A percentile compares a stretch with the other conserved stretches of the same genome.
These are phyloP conservation scores for Conops quadrifasciatus DNA, from an alignment of 2,888 invertebrate genomes.

Conservation along the genomic window DNA sequence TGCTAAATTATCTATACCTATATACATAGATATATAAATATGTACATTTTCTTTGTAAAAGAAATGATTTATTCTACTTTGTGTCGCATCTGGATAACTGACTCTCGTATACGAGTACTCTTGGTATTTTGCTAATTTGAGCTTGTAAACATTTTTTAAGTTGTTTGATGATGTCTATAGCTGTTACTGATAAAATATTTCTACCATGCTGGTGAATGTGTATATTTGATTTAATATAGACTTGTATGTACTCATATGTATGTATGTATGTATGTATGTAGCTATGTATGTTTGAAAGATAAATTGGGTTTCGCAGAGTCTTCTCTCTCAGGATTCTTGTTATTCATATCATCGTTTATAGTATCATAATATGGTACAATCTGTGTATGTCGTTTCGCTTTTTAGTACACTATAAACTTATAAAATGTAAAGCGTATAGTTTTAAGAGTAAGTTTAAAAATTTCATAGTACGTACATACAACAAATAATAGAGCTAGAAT, in stretches of 20 bases:
- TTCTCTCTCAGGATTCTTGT: constrained; percentile 6
- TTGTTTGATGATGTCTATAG: constrained; percentile 1
- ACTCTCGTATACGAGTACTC: no score
- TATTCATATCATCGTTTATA: constrained; percentile 5
- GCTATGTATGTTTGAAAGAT: no score
- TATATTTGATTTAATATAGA: neutral
- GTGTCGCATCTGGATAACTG: neutral
- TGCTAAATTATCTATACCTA: no score
- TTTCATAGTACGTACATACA: neutral
- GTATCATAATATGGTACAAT: neutral
- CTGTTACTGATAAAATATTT: neutral
- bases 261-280: no score
- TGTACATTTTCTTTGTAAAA: neutral
- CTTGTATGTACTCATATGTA: no score
- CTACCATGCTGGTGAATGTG: neutral
- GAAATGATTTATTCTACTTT: neutral
- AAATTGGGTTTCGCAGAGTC: no score
- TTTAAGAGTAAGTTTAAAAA: neutral
- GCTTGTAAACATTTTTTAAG: neutral
- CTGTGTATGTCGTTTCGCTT: neutral
- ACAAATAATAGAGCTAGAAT: no score
- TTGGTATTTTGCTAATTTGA: neutral
- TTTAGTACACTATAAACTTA: neutral
- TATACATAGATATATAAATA: neutral
- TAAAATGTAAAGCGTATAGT: neutral